A percentile compares a stretch with the other conserved stretches of the same genome.
These are phyloP conservation scores for Dynastes maya DNA, from an alignment of 2,888 invertebrate species.

Conservation along the genomic window DNA sequence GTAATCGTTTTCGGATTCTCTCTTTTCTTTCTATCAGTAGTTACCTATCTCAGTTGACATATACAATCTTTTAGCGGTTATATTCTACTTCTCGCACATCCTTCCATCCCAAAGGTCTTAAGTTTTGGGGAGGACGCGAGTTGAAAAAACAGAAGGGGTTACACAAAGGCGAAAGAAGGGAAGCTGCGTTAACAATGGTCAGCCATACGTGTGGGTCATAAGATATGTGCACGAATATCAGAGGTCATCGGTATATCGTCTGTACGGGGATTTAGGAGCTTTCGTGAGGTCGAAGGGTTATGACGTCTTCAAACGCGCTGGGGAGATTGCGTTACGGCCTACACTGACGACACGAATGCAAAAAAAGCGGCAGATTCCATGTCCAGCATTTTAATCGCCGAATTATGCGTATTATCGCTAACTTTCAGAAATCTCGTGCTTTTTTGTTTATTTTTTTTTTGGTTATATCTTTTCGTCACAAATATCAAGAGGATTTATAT, in stretches of 20 bases:
- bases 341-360: constrained; percentile 48
- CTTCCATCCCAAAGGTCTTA: constrained; percentile 53
- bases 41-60: constrained; percentile 5
- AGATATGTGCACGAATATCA: constrained; percentile 55
- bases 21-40: not conserved
- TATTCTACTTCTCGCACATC: constrained; percentile 51
- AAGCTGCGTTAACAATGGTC: constrained; percentile 58
- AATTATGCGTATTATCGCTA: constrained; percentile 57
- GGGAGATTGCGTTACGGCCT: constrained; percentile 57
- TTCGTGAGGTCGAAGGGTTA: constrained; percentile 56
- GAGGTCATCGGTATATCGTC: constrained; percentile 62
- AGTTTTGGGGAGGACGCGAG: constrained; percentile 45
- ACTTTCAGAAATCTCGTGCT: constrained; percentile 42
- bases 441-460: constrained; percentile 48
- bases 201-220: constrained; percentile 58
- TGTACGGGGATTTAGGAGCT: constrained; percentile 62
- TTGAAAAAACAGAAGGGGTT: constrained; percentile 52
- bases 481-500: not conserved
- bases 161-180: constrained; percentile 1
- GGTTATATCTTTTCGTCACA: not conserved
- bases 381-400: constrained; percentile 61
- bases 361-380: constrained; percentile 56
- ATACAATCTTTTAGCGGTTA: constrained; percentile 13
- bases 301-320: constrained; percentile 41
- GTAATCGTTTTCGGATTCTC: not conserved